These are phyloP conservation scores for Siniperca knerii DNA, from an alignment of 2,113 vertebrate species.

Conservation along the genomic window DNA sequence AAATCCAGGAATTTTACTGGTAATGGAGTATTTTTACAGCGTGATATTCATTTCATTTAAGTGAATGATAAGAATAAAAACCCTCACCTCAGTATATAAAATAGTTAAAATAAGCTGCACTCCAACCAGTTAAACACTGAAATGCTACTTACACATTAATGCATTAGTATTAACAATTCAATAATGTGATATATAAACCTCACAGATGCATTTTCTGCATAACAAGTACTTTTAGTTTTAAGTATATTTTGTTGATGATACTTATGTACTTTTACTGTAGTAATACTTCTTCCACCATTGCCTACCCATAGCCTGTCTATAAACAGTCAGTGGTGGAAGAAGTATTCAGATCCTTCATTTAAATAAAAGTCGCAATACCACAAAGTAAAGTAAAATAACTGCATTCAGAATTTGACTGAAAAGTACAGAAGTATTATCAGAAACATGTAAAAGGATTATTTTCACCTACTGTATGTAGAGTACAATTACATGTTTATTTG, in stretches of 20 bases:
- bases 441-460: too few species aligned
- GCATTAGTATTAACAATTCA: neutral
- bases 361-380: neutral
- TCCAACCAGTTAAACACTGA: neutral
- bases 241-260: neutral
- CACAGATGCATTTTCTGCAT: neutral
- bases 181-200: neutral
- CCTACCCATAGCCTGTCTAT: neutral
- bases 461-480: too few species aligned
- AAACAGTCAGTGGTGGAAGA: too few species aligned
- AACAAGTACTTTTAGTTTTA: neutral
- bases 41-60: neutral
- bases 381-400: neutral
- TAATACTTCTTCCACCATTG: neutral
- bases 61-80: neutral
- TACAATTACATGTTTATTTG: too few species aligned
- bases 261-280: neutral
- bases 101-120: neutral
- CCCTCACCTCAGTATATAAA: neutral
- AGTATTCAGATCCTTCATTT: too few species aligned
- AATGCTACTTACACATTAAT: neutral
- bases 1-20: neutral
- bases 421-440: neutral
- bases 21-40: neutral
- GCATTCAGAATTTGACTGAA: neutral